Base-by-base conservation (phyloP, 1,140 invertebrate genomes). In the Pseudobourletiella spinata region DNA sequence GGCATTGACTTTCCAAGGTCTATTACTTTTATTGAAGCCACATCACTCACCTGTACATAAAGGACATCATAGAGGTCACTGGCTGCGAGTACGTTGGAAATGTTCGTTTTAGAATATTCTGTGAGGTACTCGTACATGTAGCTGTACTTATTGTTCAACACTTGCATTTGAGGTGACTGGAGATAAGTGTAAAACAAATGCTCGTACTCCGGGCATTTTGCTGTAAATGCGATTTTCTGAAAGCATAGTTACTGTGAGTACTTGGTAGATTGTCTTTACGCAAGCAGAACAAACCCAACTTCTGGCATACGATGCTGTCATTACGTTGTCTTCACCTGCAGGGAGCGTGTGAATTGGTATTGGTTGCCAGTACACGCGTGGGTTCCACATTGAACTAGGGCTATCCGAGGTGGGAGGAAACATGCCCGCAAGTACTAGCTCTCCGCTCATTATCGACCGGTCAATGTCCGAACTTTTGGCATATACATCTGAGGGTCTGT, bases 391-490 rank as follows among this genome's bases (percentile, higher is more conserved):
- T 6, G 50, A 52, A 24, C 50, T 46, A 8, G 43, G 43, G 16
- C 24, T 24, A 4, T 26, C 48, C 14, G 14, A 14, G 2, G 18
- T 26, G 2, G 48, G 52, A 11, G 52, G 32, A 55, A 35, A 55
- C 28, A 55, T 11, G 28, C 52, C 52, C 8, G 32, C 28, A 2
- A 55, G 30, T 16, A 55, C 52, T 24, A 55, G 18, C 18, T 55
- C 52, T 0, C 89, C 91, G 67, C 89, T 94, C 87, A 93, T 93
- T 4, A 96, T 74, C 16, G 91, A 92, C 18, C 92, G 80, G 77
- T 95, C 89, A 2, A 85, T 83, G 76, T 93, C 87, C 2, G 91
- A 93, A 55, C 89, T 91, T 48, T 78, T 77, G 0, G 91, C 74
- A 69, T 81, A 81, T 44, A 91, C 80, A 72, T 90, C 79, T 66